Evolutionary conservation across 2,888 invertebrate species (phyloP), one percentile per base, ranked within the genome.

Genomic region (Apamea monoglypha): DNA sequence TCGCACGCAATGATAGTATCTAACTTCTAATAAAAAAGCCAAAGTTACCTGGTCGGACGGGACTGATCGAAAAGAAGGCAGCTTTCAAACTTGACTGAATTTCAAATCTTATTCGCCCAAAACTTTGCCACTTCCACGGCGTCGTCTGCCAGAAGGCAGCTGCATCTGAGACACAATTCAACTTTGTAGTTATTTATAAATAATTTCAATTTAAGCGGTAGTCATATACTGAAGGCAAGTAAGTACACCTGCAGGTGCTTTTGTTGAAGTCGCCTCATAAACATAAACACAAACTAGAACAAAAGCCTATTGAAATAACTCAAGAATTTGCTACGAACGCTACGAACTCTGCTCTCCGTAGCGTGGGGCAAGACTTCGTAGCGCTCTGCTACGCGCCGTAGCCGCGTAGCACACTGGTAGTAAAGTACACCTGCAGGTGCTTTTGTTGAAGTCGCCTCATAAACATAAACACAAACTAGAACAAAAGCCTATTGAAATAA

Each of bases 351-450:
- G 18, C 2, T 61, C 50, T 40, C 25, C 53, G 18, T 40, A 50
- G 44, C 81, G 14, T 3, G 18, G 5, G 18, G 21, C 36, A 8
- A 32, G 21, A 25, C 25, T 67, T 59, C 21, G 76, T 80, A 76
- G 50, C 68, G 36, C n/a, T 10, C 14, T 8, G 68, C 79, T 68
- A 68, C 67, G 61, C 40, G 25, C 8, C 59, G n/a, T 71, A 61
- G 59, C 10, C 47, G 36, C 61, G 67, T 56, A 59, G 47, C 56
- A 50, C 66, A 21, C 32, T 16, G 21, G 8, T n/a, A n/a, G n/a
- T n/a, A n/a, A n/a, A n/a, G n/a, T n/a, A n/a, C n/a, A n/a, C n/a
- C n/a, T n/a, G 18, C 36, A 25, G 2, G 7, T 18, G 32, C 12
- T 29, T 53, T 5, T 40, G 32, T 50, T 29, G 29, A 69, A 63